Conservation (phyloP, 2,888 invertebrate genomes). For the Ochlodes sylvanus region DNA sequence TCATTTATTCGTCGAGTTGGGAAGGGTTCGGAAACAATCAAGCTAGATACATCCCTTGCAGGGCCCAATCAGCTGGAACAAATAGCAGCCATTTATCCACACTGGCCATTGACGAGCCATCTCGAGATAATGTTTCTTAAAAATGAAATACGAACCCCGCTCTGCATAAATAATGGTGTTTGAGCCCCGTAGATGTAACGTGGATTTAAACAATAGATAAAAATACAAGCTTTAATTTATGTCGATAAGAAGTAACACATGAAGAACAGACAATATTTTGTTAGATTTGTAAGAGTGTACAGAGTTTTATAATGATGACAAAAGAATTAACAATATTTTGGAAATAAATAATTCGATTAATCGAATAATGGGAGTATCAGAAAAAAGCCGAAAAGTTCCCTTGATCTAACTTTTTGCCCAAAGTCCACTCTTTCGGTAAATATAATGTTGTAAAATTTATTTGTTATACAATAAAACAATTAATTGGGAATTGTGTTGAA, state of each 20-base stretch:
- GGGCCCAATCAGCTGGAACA: slow-evolving; percentile 78
- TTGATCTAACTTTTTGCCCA: no score
- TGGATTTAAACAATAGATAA: neutral
- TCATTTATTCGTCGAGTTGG: slow-evolving; percentile 62
- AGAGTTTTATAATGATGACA: neutral
- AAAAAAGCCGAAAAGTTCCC: no score
- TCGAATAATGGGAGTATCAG: no score
- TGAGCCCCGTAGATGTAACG: neutral
- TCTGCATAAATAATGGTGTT: slow-evolving; percentile 20
- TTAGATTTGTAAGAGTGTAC: no score
- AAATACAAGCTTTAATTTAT: neutral
- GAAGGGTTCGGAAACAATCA: slow-evolving; percentile 82
- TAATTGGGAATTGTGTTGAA: no score
- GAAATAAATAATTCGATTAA: no score
- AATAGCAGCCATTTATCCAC: slow-evolving; percentile 65
- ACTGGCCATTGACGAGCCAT: slow-evolving; percentile 42
- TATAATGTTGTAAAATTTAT: no score
- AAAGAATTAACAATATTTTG: neutral
- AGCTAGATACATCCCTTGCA: slow-evolving; percentile 67
- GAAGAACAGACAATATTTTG: no score
- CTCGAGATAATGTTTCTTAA: slow-evolving; percentile 36
- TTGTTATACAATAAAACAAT: no score
- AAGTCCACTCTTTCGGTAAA: no score
- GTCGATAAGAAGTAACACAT: neutral
- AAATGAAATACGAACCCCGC: slow-evolving; percentile 21